phyloP scores from a whole-genome alignment of 2,888 invertebrate species.

The Cephus nigrinus region DNA sequence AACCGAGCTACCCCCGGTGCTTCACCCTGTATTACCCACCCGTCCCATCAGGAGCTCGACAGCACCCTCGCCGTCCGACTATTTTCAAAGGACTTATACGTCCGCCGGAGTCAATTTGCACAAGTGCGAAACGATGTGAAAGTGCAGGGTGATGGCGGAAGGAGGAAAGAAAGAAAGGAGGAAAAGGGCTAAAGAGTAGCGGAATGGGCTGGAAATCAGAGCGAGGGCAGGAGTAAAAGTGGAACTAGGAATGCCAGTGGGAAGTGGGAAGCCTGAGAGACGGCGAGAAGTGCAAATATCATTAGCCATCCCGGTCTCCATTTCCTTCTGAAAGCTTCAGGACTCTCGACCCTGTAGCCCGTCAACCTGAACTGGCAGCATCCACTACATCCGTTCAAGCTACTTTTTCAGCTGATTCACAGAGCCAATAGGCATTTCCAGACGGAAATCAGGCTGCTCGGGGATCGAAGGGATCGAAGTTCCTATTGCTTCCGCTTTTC shows the following conservation, averaged over 20 bases:
- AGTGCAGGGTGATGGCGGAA: constrained; percentile 3
- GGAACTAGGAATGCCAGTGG: background rate
- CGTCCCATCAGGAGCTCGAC: background rate
- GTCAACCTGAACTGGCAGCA: background rate
- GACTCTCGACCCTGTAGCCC: background rate
- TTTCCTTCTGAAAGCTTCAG: constrained; percentile 12
- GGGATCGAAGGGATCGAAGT: background rate
- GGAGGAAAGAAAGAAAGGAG: background rate
- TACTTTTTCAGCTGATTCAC: background rate
- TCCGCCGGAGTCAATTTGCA: constrained; percentile 25
- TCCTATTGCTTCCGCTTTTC: background rate
- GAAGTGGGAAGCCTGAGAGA: background rate
- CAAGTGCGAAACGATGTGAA: constrained; percentile 23
- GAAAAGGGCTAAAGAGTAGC: background rate
- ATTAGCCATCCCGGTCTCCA: constrained; percentile 18
- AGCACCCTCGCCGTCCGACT: background rate
- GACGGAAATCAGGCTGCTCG: background rate
- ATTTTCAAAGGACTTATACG: constrained; percentile 24
- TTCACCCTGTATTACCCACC: background rate
- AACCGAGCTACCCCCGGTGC: background rate
- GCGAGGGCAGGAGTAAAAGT: background rate
- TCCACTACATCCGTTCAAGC: background rate
- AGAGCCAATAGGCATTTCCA: background rate
- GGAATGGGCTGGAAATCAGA: background rate
- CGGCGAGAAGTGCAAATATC: constrained; percentile 21